Evolutionary conservation across 2,113 vertebrate genomes (phyloP).

Genomic region (Kobus ellipsiprymnus): DNA sequence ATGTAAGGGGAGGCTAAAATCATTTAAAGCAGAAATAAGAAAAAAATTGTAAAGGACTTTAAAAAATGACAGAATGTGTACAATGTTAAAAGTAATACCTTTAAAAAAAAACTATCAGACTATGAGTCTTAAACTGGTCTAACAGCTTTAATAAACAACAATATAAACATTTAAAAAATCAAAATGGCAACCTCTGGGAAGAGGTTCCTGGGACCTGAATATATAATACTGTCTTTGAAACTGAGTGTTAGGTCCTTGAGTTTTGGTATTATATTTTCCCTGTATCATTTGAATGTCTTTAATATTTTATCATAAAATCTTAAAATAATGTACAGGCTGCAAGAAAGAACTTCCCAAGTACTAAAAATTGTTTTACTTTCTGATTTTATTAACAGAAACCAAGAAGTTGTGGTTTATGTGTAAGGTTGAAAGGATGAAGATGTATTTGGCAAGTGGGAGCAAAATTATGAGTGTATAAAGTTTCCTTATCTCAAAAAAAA

Average conservation of each 20-base stretch:
- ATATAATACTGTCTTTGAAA: not conserved
- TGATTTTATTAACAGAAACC: not conserved
- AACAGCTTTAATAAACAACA: not conserved
- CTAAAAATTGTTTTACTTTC: not conserved
- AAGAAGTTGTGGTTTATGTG: not conserved
- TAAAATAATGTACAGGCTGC: not conserved
- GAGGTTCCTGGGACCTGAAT: not conserved
- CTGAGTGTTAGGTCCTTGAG: not conserved
- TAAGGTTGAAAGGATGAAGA: not conserved
- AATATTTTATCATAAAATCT: not conserved
- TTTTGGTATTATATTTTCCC: not conserved
- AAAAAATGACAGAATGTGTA: not conserved
- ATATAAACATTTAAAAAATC: not conserved
- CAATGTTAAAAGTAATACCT: not conserved
- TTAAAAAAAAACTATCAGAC: not conserved
- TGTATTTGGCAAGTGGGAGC: not conserved
- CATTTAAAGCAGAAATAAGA: not conserved
- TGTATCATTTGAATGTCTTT: not conserved
- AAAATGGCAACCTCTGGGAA: not conserved
- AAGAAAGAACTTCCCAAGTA: not conserved
- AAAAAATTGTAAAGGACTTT: not conserved
- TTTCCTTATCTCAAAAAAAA: not conserved
- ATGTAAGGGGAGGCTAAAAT: not conserved
- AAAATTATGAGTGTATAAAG: not conserved
- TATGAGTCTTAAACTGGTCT: not conserved